Base-by-base conservation (phyloP, 2,888 invertebrate genomes). In the Molorchus minor region DNA sequence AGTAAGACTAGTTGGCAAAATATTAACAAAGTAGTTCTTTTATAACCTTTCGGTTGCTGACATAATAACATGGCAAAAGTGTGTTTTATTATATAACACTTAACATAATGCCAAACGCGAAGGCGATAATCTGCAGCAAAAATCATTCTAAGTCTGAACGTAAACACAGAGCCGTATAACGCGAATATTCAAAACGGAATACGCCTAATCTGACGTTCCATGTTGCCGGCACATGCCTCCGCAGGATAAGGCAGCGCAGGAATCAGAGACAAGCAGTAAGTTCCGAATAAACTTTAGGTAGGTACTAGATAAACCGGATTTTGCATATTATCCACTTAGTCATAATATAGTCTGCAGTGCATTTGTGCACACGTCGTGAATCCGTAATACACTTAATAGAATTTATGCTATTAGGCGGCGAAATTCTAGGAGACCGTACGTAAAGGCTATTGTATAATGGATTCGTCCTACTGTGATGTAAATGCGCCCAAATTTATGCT, bases 321-420 rank as follows among this genome's bases (percentile, higher is more conserved):
- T 62, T 62, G 56, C 62, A 62, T 58, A 62, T 62, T 62, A 62
- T 57, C 62, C 58, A 62, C 59, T 62, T 62, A 58, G 53, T 19
- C 53, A 57, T 54, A 62, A 62, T 62, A 59, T 53, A 59, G 54
- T 53, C 57, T 29, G 59, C 57, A 45, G 62, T 56, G 59, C 59
- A 62, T 56, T 49, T 56, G 53, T 62, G 57, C 53, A 57, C 59
- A 59, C 59, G 56, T 40, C 47, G 38, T 29, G 49, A 49, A 49
- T 49, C 38, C 49, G 16, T 49, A 49, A 49, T 49, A 38, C 25
- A 49, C 25, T 38, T 49, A 49, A 49, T 38, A 21, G 49, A 49
- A 49, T 49, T 49, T 49, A 49, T 49, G 49, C 29, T 49, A 49
- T 49, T 49, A 49, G 49, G 29, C 36, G 10, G 49, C 10, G 38